These are phyloP conservation scores for Sebastes nivosus DNA, from an alignment of 2,797 vertebrate species.

Conservation along the genomic window DNA sequence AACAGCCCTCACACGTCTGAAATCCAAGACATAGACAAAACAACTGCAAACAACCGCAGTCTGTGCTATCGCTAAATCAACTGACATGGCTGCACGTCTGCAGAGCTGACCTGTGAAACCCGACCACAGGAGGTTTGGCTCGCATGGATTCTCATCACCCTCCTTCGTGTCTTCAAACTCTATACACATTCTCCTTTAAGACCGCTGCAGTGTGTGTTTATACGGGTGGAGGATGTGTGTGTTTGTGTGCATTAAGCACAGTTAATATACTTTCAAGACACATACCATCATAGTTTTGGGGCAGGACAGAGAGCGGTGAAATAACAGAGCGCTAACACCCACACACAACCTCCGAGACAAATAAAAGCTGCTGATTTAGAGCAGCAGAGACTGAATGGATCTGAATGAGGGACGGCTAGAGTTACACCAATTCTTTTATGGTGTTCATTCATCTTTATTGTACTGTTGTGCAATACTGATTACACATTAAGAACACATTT, in stretches of 20 bases:
- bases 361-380: slow-evolving; percentile 51
- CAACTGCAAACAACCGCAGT: slow-evolving; percentile 9
- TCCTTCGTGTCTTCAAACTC: background rate
- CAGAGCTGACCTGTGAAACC: slow-evolving; percentile 3
- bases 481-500: background rate
- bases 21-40: slow-evolving; percentile 45
- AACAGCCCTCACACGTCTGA: slow-evolving; percentile 5
- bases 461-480: background rate
- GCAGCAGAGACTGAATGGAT: slow-evolving; percentile 11
- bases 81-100: slow-evolving; percentile 14
- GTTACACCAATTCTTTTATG: background rate
- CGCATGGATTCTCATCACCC: background rate
- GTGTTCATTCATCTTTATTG: background rate
- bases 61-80: slow-evolving; percentile 51
- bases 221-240: background rate
- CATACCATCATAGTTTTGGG: slow-evolving; percentile 23
- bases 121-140: background rate
- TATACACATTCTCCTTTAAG: background rate
- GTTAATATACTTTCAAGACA: slow-evolving; percentile 43
- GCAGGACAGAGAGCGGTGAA: slow-evolving; percentile 23
- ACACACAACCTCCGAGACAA: slow-evolving; percentile 35
- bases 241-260: slow-evolving; percentile 24
- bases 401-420: slow-evolving; percentile 1
- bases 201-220: background rate
- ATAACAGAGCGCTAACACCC: slow-evolving; percentile 25